Base-by-base conservation (phyloP, 1,140 invertebrate species). In the Bombus impatiens region DNA sequence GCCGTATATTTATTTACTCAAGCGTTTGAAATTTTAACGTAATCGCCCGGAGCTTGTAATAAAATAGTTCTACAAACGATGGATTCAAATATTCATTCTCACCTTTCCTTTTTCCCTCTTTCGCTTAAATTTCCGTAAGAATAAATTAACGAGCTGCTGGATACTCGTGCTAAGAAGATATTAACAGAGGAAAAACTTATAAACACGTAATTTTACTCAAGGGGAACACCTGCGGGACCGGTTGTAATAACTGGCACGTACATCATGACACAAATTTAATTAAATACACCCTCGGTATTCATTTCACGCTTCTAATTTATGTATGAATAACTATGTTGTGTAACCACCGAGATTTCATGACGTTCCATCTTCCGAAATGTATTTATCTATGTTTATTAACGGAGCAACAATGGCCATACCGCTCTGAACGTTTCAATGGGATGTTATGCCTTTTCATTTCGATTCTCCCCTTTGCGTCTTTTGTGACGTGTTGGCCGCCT, bases 251-350 rank as follows among this genome's bases (percentile, higher is more conserved):
- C 90, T 88, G 91, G 87, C 86, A 91, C 94, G 92, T 95, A 94
- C 92, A 95, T 95, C 94, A 94, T 88, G 92, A 93, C 92, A 88
- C 93, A 93, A 93, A 93, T 95, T 95, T 95, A 95, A 95, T 95
- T 95, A 95, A 95, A 95, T 92, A 93, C 89, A 84, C 92, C 89
- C 90, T 88, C 90, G 93, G 91, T 92, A 93, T 95, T 95, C 94
- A 94, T 94, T 94, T 92, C 90, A 86, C 88, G 92, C 89, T 90
- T 91, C 91, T 94, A 94, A 94, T 94, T 94, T 94, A 94, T 94
- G 94, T 94, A 93, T 93, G 93, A 94, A 93, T 94, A 94, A 94
- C 93, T 94, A 86, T 90, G 87, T 81, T 92, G 88, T 92, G 93
- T 89, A 91, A 92, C 28, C 81, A 80, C 86, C 83, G 86, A 89